Percentiles rank a stretch among this genome's conserved stretches.
Evolutionary conservation across 2,888 invertebrate genomes (phyloP).

Genomic region (Schizaphis graminum): DNA sequence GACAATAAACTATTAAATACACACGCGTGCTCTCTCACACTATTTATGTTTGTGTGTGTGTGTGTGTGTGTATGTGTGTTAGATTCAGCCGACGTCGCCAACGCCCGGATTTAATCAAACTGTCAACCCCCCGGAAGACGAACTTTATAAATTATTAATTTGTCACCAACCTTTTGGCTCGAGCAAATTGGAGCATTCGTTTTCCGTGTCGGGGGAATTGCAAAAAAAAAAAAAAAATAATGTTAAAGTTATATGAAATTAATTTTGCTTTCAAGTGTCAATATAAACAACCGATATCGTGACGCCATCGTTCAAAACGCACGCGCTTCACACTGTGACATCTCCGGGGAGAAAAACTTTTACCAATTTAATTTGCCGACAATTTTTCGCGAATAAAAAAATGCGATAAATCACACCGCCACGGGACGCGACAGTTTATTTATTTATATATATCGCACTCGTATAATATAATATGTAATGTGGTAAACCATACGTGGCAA

Average conservation of each 20-base stretch:
- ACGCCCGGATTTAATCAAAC: constrained; percentile 59
- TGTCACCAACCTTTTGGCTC: constrained; percentile 47
- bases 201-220: constrained; percentile 49
- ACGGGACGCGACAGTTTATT: constrained; percentile 3
- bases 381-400: background rate
- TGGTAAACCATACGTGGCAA: background rate
- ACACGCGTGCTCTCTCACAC: background rate
- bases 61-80: background rate
- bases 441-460: background rate
- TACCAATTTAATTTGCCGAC: constrained; percentile 15
- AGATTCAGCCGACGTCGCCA: background rate
- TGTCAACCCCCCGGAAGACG: constrained; percentile 38
- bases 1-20: constrained; percentile 31
- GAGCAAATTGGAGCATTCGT: constrained; percentile 47
- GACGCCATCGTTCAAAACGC: background rate
- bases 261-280: constrained; percentile 40
- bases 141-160: constrained; percentile 62
- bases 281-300: constrained; percentile 45
- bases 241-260: constrained; percentile 53
- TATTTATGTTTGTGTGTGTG: background rate
- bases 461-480: background rate
- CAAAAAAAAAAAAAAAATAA: constrained; percentile 35
- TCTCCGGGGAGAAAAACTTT: constrained; percentile 31
- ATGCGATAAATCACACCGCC: constrained; percentile 28
- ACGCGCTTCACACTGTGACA: background rate